phyloP scores from a whole-genome alignment of 2,888 invertebrate species.

The Drosophila mayaguana region DNA sequence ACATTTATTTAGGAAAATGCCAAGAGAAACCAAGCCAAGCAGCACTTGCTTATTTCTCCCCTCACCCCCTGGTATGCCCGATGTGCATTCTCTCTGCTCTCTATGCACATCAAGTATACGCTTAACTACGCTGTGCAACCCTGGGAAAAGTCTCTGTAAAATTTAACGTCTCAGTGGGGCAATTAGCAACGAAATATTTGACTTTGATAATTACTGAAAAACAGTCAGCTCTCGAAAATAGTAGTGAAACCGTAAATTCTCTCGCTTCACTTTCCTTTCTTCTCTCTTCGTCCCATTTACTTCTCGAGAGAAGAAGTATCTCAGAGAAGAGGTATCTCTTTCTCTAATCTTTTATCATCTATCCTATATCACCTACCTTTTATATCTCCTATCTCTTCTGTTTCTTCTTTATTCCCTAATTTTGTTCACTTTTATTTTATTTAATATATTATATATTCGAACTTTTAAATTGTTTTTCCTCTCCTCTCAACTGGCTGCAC shows the following conservation, averaged over 20 bases:
- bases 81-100: constrained; percentile 9
- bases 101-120: not conserved
- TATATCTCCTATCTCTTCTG: not conserved
- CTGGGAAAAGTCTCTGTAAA: constrained; percentile 21
- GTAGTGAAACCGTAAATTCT: not conserved
- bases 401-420: too few species aligned
- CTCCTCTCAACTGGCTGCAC: too few species aligned
- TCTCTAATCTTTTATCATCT: too few species aligned
- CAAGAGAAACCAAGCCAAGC: constrained; percentile 27
- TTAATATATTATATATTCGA: too few species aligned
- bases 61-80: constrained; percentile 51
- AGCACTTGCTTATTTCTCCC: constrained; percentile 20
- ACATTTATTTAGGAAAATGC: constrained; percentile 44
- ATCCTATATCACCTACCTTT: not conserved
- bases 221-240: not conserved
- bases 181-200: constrained; percentile 37
- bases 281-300: not conserved
- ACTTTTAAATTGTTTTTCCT: too few species aligned
- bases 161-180: constrained; percentile 18
- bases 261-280: not conserved
- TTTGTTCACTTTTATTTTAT: too few species aligned
- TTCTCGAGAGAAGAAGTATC: too few species aligned
- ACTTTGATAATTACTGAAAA: constrained; percentile 2
- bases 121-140: not conserved
- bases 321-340: too few species aligned